Percentiles rank a stretch among this genome's conserved stretches.
These are phyloP conservation scores for Fissipunctia ypsillon DNA, from an alignment of 2,888 invertebrate genomes.

Conservation along the genomic window DNA sequence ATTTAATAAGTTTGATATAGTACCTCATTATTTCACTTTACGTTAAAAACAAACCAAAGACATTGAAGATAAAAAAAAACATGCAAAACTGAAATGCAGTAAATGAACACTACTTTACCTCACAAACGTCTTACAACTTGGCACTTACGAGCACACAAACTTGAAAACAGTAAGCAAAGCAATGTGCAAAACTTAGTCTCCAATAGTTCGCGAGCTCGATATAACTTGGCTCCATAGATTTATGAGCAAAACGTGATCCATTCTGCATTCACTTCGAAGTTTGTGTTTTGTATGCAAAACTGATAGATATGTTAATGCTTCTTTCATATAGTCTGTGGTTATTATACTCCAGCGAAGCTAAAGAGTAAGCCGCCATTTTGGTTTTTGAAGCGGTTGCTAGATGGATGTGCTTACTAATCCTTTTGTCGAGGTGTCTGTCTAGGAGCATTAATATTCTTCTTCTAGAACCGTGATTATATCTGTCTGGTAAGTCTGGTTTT, in stretches of 20 bases:
- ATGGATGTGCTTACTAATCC: not conserved
- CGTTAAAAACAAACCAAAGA: not conserved
- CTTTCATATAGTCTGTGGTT: constrained; percentile 20
- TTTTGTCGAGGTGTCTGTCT: not conserved
- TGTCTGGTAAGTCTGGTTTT: constrained; percentile 1
- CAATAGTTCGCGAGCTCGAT: constrained; percentile 65
- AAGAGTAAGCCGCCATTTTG: constrained; percentile 4
- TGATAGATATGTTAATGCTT: constrained; percentile 48
- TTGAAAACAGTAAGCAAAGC: constrained; percentile 40
- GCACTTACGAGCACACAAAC: constrained; percentile 16
- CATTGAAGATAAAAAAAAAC: not conserved
- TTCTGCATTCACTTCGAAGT: constrained; percentile 68
- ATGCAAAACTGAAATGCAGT: not conserved
- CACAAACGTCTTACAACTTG: constrained; percentile 11
- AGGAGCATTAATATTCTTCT: constrained; percentile 30
- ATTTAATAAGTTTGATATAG: not conserved
- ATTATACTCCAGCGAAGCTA: not conserved
- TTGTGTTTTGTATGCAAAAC: constrained; percentile 67
- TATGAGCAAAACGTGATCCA: constrained; percentile 73
- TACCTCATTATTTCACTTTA: not conserved
- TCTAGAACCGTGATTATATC: constrained; percentile 7
- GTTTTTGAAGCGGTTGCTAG: constrained; percentile 4
- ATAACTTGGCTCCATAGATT: constrained; percentile 71
- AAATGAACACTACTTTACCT: constrained; percentile 20
- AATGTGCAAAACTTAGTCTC: constrained; percentile 37